A percentile compares a stretch with the other conserved stretches of the same genome.
phyloP scores from a whole-genome alignment of 92 coral and sea anemone species.

The Anthopleura xanthogrammica region DNA sequence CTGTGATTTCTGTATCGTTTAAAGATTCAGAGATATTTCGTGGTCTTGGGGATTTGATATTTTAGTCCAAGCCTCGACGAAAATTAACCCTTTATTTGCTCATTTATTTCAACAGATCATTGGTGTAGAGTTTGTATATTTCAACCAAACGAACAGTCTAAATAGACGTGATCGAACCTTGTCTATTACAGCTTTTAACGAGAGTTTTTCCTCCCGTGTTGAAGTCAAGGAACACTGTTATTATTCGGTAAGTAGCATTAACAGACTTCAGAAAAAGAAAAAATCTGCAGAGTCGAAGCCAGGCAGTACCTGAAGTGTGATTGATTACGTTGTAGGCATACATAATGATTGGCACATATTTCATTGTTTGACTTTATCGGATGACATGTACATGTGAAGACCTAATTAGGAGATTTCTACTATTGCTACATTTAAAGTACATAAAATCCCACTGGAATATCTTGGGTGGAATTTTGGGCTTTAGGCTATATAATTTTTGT shows the following conservation, averaged over 20 bases:
- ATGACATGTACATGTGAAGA: no score
- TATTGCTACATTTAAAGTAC: no score
- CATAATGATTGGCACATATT: no score
- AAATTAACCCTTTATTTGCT: neutral
- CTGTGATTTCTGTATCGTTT: neutral
- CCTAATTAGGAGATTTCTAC: no score
- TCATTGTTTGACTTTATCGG: no score
- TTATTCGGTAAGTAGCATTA: conserved; percentile 74
- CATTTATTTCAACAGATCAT: conserved; percentile 61
- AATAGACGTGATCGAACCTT: conserved; percentile 85
- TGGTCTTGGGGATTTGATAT: neutral
- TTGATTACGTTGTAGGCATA: no score
- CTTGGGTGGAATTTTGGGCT: no score
- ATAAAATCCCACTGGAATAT: no score
- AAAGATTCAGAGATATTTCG: neutral
- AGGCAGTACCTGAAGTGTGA: no score
- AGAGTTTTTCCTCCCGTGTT: conserved; percentile 94
- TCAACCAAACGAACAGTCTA: conserved; percentile 85
- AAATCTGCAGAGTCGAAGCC: no score
- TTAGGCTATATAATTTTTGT: no score
- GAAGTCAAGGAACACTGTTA: conserved; percentile 79
- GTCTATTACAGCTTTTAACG: conserved; percentile 84
- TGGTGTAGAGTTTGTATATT: conserved; percentile 94
- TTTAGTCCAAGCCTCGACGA: neutral
- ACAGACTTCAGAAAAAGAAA: no score